These are phyloP conservation scores for Calycopis cecrops DNA, from an alignment of 1,140 invertebrate genomes.

Conservation along the genomic window DNA sequence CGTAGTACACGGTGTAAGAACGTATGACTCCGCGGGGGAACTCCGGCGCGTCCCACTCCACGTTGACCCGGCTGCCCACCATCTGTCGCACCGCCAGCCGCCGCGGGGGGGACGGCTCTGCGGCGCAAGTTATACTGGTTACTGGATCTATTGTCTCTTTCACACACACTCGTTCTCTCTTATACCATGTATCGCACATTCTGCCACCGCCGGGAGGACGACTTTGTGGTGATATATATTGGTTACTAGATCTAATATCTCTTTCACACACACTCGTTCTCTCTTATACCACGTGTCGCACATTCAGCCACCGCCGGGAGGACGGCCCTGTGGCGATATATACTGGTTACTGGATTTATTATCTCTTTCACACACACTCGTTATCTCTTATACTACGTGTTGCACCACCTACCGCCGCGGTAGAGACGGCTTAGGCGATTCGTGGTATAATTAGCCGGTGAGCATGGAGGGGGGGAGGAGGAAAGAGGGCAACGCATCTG, in stretches of 20 bases:
- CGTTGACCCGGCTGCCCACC: constrained; percentile 78
- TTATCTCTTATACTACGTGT: constrained; percentile 79
- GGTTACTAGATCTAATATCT: too few species aligned
- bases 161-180: too few species aligned
- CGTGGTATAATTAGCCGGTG: too few species aligned
- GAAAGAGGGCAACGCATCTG: too few species aligned
- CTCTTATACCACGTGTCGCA: constrained; percentile 79
- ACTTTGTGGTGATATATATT: constrained; percentile 60
- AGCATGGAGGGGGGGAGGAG: too few species aligned
- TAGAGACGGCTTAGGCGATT: constrained; percentile 78
- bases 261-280: too few species aligned
- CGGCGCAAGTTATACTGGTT: constrained; percentile 12
- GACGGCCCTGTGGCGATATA: constrained; percentile 74
- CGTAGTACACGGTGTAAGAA: constrained; percentile 79
- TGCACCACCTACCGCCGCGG: constrained; percentile 79
- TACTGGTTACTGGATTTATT: neutral
- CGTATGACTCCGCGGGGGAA: constrained; percentile 79
- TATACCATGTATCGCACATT: constrained; percentile 79
- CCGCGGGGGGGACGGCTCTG: constrained; percentile 79
- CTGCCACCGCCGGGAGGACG: constrained; percentile 80
- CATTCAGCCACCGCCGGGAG: constrained; percentile 79
- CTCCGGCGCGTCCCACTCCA: constrained; percentile 81
- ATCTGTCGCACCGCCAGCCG: constrained; percentile 79
- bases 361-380: too few species aligned
- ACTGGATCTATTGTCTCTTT: too few species aligned